Percentiles rank a stretch among this genome's conserved stretches.
Conservation (phyloP, 1,140 invertebrate genomes). For the Eulimnadia texana region DNA sequence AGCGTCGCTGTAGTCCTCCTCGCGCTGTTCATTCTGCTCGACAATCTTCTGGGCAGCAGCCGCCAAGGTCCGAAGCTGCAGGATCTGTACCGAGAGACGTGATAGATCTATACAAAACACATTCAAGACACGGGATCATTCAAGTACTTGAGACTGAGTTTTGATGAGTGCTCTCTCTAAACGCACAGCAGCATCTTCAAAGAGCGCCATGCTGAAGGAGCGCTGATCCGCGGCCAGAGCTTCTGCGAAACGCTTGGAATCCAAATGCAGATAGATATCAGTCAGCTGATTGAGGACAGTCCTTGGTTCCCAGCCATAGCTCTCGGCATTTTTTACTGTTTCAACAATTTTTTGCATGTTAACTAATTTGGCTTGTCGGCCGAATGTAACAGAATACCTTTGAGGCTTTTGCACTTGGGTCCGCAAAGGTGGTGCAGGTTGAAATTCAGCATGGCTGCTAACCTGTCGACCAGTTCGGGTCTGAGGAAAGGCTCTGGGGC, state of each 20-base stretch:
- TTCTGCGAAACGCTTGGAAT: conserved; percentile 76
- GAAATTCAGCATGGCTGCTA: conserved; percentile 96
- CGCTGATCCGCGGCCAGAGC: conserved; percentile 84
- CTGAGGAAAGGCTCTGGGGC: conserved; percentile 87
- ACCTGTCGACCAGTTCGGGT: conserved; percentile 75
- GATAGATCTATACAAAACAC: too few relatives aligned
- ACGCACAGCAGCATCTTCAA: conserved; percentile 69
- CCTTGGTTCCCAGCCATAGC: conserved; percentile 93
- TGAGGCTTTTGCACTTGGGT: conserved; percentile 55
- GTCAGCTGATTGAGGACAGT: conserved; percentile 77
- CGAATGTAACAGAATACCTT: too few relatives aligned
- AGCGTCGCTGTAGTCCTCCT: conserved; percentile 86
- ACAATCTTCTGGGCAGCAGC: conserved; percentile 62
- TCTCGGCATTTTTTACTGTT: conserved; percentile 86
- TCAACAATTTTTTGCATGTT: neutral
- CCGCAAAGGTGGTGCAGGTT: conserved; percentile 94
- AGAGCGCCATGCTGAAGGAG: conserved; percentile 82
- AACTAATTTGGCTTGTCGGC: neutral
- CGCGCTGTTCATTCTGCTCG: conserved; percentile 66
- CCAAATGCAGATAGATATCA: conserved; percentile 91
- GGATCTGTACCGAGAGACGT: conserved; percentile 38
- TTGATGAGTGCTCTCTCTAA: conserved; percentile 71
- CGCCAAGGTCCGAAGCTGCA: conserved; percentile 63
- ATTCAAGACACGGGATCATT: too few relatives aligned
- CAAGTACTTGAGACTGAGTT: conserved; percentile 47